These are phyloP conservation scores for zebrafish (Danio rerio) DNA, from an alignment of 2,113 vertebrate species.

Conservation along the genomic window DNA sequence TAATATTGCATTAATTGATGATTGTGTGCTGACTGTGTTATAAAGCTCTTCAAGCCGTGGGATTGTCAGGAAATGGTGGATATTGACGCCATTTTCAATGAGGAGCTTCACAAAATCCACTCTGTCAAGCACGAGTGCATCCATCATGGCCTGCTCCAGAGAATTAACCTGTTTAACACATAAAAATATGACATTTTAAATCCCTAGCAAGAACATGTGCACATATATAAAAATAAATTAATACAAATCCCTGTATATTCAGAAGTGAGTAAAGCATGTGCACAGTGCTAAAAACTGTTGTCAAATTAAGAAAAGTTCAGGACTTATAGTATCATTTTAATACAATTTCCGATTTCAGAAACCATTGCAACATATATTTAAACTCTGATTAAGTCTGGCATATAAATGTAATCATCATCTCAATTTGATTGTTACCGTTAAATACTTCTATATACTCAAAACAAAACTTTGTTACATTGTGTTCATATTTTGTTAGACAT, in stretches of 20 bases:
- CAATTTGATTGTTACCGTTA: too few species aligned
- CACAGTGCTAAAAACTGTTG: too few species aligned
- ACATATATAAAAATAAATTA: not conserved
- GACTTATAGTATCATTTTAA: too few species aligned
- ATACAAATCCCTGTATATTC: not conserved
- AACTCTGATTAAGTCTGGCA: too few species aligned
- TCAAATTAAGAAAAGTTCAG: too few species aligned
- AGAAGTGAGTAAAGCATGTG: not conserved
- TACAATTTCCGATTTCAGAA: too few species aligned
- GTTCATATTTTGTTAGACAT: too few species aligned
- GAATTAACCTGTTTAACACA: slow-evolving; percentile 85
- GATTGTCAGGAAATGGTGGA: slow-evolving; percentile 96
- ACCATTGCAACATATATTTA: too few species aligned
- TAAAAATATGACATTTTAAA: not conserved
- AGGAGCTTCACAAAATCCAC: slow-evolving; percentile 96
- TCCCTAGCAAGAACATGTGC: not conserved
- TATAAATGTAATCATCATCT: too few species aligned
- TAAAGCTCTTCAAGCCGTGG: slow-evolving; percentile 94
- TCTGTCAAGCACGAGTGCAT: slow-evolving; percentile 91
- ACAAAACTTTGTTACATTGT: too few species aligned
- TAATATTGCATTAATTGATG: not conserved
- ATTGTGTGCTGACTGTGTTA: slow-evolving; percentile 83
- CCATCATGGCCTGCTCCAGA: slow-evolving; percentile 96
- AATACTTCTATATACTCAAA: too few species aligned
- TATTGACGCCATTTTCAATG: slow-evolving; percentile 95